Base-by-base conservation (phyloP, 1,140 invertebrate genomes). In the Drosophila neocordata region DNA sequence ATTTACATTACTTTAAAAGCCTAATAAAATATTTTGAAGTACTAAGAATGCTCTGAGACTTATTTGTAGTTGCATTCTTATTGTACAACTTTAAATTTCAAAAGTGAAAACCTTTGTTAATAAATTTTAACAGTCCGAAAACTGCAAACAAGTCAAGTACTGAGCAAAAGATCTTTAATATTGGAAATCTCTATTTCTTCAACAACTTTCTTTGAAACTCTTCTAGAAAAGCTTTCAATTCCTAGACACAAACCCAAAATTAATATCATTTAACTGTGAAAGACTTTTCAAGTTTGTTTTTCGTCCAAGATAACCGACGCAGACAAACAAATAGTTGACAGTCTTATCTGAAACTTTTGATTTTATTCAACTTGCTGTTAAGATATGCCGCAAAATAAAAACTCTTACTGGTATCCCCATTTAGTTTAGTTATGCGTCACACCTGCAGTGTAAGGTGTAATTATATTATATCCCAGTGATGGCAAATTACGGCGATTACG, bases 401-500 rank as follows among this genome's bases (percentile, higher is more conserved):
- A 68, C 44, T 18, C 52, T 37, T 18, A 67, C 31, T 65, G 60
- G 77, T 56, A 67, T 70, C 63, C 48, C 63, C 41, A 59, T 68
- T 75, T 73, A 81, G 82, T 78, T 31, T 78, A 88, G 18, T 53
- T 73, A 87, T 87, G 83, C 76, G 83, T 87, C 83, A 87, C 75
- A 73, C 57, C 20, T 57, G 66, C 62, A 52, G 59, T 37, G 22
- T 52, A 65, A 60, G 67, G 63, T 68, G 31, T 22, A 63, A 1
- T 44, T 73, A 44, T 44, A 53, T n/a, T 11, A 34, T 2, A 58
- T 65, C 52, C 1, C 48, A 57, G 62, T 34, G 20, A 90, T 89
- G 85, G 80, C 83, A 58, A 89, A 79, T 65, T 77, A 80, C 53
- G 89, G 89, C 34, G 90, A 91, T 71, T 91, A 91, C 68, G 90